Percentiles rank a stretch among this genome's conserved stretches.
These are phyloP conservation scores for Hippopotamyrus pictus DNA, from an alignment of 2,797 vertebrate species.

Conservation along the genomic window DNA sequence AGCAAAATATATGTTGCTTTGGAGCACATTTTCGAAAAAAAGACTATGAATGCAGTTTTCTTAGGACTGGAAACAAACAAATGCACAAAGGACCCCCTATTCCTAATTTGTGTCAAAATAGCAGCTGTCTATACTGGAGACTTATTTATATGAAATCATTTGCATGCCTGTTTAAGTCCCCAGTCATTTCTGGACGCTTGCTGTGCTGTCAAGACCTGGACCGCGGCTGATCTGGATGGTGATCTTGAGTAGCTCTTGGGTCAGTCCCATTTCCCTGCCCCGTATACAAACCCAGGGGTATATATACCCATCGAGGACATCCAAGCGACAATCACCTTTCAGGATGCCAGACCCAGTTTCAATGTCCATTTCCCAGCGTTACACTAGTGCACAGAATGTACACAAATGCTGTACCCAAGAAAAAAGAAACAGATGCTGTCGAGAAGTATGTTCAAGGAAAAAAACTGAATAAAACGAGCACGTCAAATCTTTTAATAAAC, in stretches of 20 bases:
- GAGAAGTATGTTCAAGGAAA: not conserved
- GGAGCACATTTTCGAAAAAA: not conserved
- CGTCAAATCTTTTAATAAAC: not conserved
- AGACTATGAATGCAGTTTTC: not conserved
- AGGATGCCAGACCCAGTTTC: not conserved
- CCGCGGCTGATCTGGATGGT: not conserved
- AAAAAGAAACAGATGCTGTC: not conserved
- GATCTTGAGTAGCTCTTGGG: not conserved
- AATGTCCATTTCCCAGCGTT: not conserved
- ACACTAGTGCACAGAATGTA: not conserved
- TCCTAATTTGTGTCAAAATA: not conserved
- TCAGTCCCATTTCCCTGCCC: not conserved
- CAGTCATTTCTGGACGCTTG: not conserved
- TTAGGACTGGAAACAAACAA: not conserved
- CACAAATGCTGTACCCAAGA: not conserved
- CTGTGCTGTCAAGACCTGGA: not conserved
- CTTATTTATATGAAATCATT: not conserved
- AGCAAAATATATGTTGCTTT: not conserved
- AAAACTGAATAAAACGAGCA: not conserved
- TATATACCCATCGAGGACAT: not conserved
- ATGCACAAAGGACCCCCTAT: not conserved
- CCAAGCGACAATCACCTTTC: not conserved
- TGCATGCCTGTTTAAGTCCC: not conserved
- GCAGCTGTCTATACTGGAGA: not conserved
- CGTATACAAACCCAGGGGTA: not conserved